Evolutionary conservation across 2,888 invertebrate species (phyloP).

Genomic region (Sesia apiformis): DNA sequence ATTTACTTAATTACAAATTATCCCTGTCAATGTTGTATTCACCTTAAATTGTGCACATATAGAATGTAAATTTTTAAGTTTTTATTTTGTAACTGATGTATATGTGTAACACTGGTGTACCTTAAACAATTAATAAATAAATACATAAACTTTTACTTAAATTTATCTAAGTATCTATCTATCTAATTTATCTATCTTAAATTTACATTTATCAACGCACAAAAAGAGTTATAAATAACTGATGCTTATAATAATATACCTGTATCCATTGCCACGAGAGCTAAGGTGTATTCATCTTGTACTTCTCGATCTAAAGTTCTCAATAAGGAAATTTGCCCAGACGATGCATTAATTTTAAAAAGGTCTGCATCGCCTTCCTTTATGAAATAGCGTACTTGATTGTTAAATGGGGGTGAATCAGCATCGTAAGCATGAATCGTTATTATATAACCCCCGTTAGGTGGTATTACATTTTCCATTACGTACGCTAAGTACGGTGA

Average conservation of each 20-base stretch:
- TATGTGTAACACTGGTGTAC: too few species aligned
- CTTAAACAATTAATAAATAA: too few species aligned
- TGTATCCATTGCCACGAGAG: conserved; percentile 94
- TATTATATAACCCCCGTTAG: conserved; percentile 85
- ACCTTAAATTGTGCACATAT: too few species aligned
- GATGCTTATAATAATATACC: conserved; percentile 72
- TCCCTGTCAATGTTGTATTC: too few species aligned
- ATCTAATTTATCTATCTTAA: too few species aligned
- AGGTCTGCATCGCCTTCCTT: conserved; percentile 94
- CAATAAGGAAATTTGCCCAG: conserved; percentile 90
- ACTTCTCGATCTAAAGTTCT: conserved; percentile 89
- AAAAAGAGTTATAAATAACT: too few species aligned
- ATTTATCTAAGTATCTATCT: too few species aligned
- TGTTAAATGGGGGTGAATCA: conserved; percentile 92
- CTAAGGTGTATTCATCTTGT: conserved; percentile 87
- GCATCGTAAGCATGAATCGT: conserved; percentile 92
- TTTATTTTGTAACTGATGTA: too few species aligned
- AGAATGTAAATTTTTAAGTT: too few species aligned
- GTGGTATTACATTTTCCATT: conserved; percentile 92
- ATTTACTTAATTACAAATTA: too few species aligned
- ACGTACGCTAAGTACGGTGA: conserved; percentile 96
- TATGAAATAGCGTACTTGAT: conserved; percentile 92
- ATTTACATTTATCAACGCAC: too few species aligned
- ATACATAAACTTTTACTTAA: too few species aligned
- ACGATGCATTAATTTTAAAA: conserved; percentile 93